Evolutionary conservation across 2,113 vertebrate species (phyloP), one percentile per base, ranked within the genome.

Genomic region (Sterna hirundo): DNA sequence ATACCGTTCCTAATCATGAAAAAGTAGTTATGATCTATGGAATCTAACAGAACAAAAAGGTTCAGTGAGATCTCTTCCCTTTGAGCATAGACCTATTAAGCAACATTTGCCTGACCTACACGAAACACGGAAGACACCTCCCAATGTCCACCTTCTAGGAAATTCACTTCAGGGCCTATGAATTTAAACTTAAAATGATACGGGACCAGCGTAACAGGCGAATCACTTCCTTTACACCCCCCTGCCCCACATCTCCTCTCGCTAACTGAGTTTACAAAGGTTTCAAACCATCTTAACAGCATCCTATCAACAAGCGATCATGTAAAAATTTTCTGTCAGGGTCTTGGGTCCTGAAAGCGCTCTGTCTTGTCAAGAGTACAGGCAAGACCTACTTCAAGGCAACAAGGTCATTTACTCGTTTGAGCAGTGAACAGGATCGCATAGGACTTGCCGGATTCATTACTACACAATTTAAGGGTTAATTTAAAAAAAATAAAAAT

Each of bases 121-220:
- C 0, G 0, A 55, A 49, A 47, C 22, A 54, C 2, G 0, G 29
- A 49, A 36, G 27, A 22, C 18, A 51, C 27, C 12, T 30, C n/a
- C 6, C 46, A 75, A 7, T 2, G 10, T 23, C 32, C 51, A 34
- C 42, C n/a, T 38, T 29, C 38, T 25, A 18, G 13, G 25, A 77
- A 79, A 74, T 6, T 4, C 32, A 12, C 52, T 77, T 55, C 8
- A 16, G 23, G 25, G 27, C 52, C 70, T 3, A 21, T 22, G 13
- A 13, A 16, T 36, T 55, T 8, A 32, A 60, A 46, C 11, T 8
- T 3, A 19, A 19, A 57, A 46, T 14, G 14, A 40, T 3, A 19
- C 3, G 34, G 62, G 36, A 36, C 4, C 60, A 40, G 32, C 0
- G 0, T 5, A 42, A 44, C 16, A 51, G 5, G 25, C 4, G 3